Conservation (phyloP, 2,888 invertebrate species). For the Ommatoiulus sabulosus region DNA sequence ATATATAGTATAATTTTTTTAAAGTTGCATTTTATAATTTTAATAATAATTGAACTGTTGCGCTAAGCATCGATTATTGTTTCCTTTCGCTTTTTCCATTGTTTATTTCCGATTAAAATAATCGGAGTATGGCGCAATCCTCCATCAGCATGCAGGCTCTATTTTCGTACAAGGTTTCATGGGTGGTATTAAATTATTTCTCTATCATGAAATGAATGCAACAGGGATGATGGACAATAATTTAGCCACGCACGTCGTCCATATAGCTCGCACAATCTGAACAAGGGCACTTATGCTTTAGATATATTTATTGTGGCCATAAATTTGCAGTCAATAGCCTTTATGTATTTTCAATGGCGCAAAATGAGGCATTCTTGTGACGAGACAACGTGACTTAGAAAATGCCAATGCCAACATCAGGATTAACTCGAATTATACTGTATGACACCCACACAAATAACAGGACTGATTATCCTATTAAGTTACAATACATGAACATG, state of each 20-base stretch:
- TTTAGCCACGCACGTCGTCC: slow-evolving; percentile 36
- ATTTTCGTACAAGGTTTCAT: background rate
- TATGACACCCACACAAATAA: slow-evolving; percentile 16
- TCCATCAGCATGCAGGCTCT: background rate
- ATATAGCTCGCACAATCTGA: slow-evolving; percentile 17
- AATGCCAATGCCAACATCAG: background rate
- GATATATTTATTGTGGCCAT: slow-evolving; percentile 30
- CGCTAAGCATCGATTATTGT: background rate
- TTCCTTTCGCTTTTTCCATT: background rate
- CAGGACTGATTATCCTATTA: background rate
- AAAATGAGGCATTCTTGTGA: slow-evolving; percentile 30
- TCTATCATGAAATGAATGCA: background rate
- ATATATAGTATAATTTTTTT: too few species aligned
- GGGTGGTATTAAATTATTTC: background rate
- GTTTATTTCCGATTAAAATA: background rate
- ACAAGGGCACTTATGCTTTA: slow-evolving; percentile 39
- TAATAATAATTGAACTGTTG: too few species aligned
- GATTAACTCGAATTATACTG: slow-evolving; percentile 19
- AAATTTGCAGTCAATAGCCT: slow-evolving; percentile 31
- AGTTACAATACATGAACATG: background rate
- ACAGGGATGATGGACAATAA: background rate
- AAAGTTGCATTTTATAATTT: too few species aligned
- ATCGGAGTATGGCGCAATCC: background rate
- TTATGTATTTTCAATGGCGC: slow-evolving; percentile 3
- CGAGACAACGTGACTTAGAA: background rate